Conservation (phyloP, 2,797 vertebrate genomes). For the Paratrypauchen microcephalus region DNA sequence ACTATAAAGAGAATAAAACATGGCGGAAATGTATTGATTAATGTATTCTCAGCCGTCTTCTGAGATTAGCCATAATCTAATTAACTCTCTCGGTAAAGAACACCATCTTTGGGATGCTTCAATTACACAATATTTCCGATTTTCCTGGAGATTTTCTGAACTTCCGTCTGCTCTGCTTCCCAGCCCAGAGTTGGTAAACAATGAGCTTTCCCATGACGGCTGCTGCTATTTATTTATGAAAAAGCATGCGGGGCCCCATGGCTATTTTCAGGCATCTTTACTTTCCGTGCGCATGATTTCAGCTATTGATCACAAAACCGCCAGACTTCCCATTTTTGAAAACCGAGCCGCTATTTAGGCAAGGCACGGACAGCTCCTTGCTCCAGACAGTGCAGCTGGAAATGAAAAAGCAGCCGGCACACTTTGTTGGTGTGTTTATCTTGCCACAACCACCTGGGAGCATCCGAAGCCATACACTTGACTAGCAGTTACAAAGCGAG, state of each 20-base stretch:
- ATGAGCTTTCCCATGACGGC: slow-evolving; percentile 37
- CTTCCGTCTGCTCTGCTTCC: slow-evolving; percentile 37
- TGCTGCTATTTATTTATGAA: slow-evolving; percentile 62
- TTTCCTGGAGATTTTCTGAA: slow-evolving; percentile 27
- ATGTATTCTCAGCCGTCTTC: slow-evolving; percentile 29
- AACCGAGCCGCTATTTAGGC: slow-evolving; percentile 7
- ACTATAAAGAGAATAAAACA: slow-evolving; percentile 45
- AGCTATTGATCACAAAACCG: slow-evolving; percentile 32
- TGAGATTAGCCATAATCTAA: slow-evolving; percentile 42
- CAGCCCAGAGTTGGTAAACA: slow-evolving; percentile 46
- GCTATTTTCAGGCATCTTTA: slow-evolving; percentile 39
- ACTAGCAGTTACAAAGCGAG: slow-evolving; percentile 5
- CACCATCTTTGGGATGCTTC: slow-evolving; percentile 20
- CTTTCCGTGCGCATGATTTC: slow-evolving; percentile 43
- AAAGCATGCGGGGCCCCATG: slow-evolving; percentile 32
- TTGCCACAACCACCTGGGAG: slow-evolving; percentile 34
- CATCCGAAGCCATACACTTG: slow-evolving; percentile 9
- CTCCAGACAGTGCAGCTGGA: slow-evolving; percentile 6
- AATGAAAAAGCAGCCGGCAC: slow-evolving; percentile 2
- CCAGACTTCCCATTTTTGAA: slow-evolving; percentile 18
- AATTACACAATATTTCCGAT: slow-evolving; percentile 30
- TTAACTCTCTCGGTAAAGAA: slow-evolving; percentile 40
- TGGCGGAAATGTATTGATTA: slow-evolving; percentile 32
- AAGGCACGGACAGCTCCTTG: background rate
- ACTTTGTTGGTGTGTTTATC: slow-evolving; percentile 32